Conservation (phyloP, 2,888 invertebrate genomes). For the Tortrix viridana region DNA sequence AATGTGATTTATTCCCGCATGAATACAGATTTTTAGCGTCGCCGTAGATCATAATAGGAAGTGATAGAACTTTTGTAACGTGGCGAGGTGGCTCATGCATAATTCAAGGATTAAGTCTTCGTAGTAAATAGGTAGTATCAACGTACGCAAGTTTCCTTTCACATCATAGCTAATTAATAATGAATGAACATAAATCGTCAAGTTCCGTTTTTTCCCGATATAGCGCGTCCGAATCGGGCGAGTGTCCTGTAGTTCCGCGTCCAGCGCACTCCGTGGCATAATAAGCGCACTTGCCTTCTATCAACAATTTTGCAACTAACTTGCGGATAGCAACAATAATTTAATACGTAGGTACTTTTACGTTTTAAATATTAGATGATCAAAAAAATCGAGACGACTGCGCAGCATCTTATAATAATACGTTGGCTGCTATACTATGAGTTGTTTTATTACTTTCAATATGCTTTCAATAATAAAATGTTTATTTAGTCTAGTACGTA, state of each 20-base stretch:
- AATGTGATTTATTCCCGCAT: slow-evolving; percentile 8
- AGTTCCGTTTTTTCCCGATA: slow-evolving; percentile 39
- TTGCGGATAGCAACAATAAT: slow-evolving; percentile 2
- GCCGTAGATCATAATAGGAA: slow-evolving; percentile 22
- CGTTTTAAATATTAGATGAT: neutral
- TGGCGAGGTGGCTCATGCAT: slow-evolving; percentile 27
- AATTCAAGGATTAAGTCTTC: slow-evolving; percentile 27
- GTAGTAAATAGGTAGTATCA: slow-evolving; percentile 30
- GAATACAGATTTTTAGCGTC: slow-evolving; percentile 11
- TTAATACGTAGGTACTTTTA: too few relatives aligned
- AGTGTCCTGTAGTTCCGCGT: slow-evolving; percentile 33
- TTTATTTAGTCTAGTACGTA: slow-evolving; percentile 22
- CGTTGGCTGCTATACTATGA: slow-evolving; percentile 7
- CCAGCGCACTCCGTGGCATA: slow-evolving; percentile 25
- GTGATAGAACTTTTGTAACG: slow-evolving; percentile 23
- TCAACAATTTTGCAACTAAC: slow-evolving; percentile 21
- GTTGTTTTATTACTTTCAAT: slow-evolving; percentile 25
- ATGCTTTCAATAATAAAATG: slow-evolving; percentile 26
- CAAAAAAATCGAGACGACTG: neutral
- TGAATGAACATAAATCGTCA: slow-evolving; percentile 38
- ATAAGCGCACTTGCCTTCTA: slow-evolving; percentile 12
- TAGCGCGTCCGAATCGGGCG: slow-evolving; percentile 33
- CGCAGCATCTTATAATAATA: neutral
- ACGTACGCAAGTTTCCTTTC: slow-evolving; percentile 38
- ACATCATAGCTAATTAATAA: slow-evolving; percentile 38